Evolutionary conservation across 2,797 vertebrate species (phyloP).

Genomic region (Microctenopoma steveboyesi): DNA sequence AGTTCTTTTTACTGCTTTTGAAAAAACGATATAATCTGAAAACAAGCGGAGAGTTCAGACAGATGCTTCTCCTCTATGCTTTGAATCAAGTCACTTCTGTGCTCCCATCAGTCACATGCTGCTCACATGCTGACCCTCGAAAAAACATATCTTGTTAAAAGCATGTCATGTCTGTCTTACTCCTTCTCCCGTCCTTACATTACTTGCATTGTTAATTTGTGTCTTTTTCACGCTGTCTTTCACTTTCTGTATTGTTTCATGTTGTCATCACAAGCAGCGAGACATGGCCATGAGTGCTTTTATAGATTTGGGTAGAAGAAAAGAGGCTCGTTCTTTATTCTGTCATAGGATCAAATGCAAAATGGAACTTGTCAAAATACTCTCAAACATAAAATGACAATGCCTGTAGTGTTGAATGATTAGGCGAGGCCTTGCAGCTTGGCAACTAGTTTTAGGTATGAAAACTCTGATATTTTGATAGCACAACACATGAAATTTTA

Average conservation of each 20-base stretch:
- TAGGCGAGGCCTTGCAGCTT: conserved; percentile 69
- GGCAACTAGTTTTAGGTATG: conserved; percentile 37
- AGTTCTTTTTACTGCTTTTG: not conserved
- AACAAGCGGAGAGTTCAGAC: conserved; percentile 9
- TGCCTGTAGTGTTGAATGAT: conserved; percentile 66
- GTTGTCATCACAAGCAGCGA: conserved; percentile 36
- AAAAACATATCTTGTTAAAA: conserved; percentile 40
- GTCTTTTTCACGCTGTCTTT: conserved; percentile 15
- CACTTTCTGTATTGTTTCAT: conserved; percentile 17
- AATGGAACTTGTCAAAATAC: conserved; percentile 45
- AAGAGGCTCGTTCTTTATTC: conserved; percentile 48
- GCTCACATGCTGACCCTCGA: conserved; percentile 42
- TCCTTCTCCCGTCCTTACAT: conserved; percentile 18
- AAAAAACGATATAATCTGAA: not conserved
- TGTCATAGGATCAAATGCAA: conserved; percentile 70
- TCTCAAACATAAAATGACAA: conserved; percentile 68
- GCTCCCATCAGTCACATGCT: conserved; percentile 17
- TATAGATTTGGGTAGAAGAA: conserved; percentile 8
- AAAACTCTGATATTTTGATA: conserved; percentile 53
- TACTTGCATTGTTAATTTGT: conserved; percentile 29
- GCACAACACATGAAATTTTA: conserved; percentile 69
- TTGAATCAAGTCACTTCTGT: conserved; percentile 26
- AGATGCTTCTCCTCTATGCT: conserved; percentile 27
- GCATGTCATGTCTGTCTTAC: conserved; percentile 38
- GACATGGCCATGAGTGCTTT: conserved; percentile 59